Evolutionary conservation across 1,140 invertebrate species (phyloP).

Genomic region (Belonocnema kinseyi): DNA sequence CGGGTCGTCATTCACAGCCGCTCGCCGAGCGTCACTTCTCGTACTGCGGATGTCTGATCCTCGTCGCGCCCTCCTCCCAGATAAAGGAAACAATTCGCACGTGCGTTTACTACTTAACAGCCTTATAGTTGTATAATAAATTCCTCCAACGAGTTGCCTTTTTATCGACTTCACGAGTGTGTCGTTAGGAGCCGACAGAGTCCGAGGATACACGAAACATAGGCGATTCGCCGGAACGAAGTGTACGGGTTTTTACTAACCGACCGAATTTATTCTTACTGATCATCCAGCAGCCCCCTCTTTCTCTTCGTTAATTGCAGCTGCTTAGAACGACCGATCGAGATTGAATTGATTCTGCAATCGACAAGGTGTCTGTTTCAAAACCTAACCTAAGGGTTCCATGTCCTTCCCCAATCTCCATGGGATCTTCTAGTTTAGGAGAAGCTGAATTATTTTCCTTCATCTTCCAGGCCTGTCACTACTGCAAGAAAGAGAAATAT

Average conservation of each 20-base stretch:
- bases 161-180: conserved; percentile 61
- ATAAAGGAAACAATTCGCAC: conserved; percentile 22
- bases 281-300: conserved; percentile 5
- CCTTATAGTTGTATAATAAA: conserved; percentile 73
- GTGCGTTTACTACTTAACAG: conserved; percentile 59
- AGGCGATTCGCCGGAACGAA: conserved; percentile 13
- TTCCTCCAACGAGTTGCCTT: conserved; percentile 74
- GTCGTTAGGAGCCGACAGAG: conserved; percentile 56
- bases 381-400: conserved; percentile 8
- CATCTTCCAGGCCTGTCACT: not conserved
- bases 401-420: conserved; percentile 12
- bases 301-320: not conserved
- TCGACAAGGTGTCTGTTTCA: not conserved
- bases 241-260: conserved; percentile 29
- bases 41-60: conserved; percentile 86
- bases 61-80: conserved; percentile 13
- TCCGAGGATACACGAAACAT: conserved; percentile 45
- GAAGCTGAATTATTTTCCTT: not conserved
- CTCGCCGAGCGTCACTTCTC: conserved; percentile 87
- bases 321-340: not conserved
- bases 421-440: conserved; percentile 5
- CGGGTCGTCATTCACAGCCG: conserved; percentile 92
- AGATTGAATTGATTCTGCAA: not conserved
- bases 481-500: not conserved
- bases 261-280: conserved; percentile 18